Evolutionary conservation across 2,113 vertebrate genomes (phyloP).

Genomic region (Strigops habroptila): DNA sequence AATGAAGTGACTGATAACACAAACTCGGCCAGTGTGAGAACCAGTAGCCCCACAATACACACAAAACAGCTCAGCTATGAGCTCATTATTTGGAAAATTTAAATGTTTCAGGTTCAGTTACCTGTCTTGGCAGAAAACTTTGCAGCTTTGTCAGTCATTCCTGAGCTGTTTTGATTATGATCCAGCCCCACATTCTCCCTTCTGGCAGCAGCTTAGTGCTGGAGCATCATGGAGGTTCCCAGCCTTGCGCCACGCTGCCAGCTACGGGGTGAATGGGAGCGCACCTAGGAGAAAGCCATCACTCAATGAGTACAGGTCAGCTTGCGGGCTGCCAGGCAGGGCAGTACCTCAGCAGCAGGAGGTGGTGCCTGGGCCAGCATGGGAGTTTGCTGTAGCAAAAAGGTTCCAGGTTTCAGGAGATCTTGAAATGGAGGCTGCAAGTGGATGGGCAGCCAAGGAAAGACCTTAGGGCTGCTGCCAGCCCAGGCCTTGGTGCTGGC

Average conservation of each 20-base stretch:
- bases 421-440: background rate
- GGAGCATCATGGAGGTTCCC: rapidly evolving
- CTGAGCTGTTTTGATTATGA: background rate
- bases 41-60: background rate
- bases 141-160: background rate
- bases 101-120: background rate
- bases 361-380: rapidly evolving
- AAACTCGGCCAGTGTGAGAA: background rate
- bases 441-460: background rate
- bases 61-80: background rate
- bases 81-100: background rate
- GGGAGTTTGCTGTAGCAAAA: background rate
- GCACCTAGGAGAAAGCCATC: background rate
- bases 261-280: background rate
- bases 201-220: background rate
- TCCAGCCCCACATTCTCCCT: background rate
- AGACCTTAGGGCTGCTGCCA: background rate
- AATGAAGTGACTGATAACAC: background rate
- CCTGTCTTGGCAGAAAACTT: background rate
- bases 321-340: rapidly evolving
- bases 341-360: background rate
- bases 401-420: background rate
- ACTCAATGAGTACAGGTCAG: background rate
- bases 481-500: background rate
- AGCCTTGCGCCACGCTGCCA: rapidly evolving